These are phyloP conservation scores for Paracyclopina nana DNA, from an alignment of 1,140 invertebrate genomes.

Conservation along the genomic window DNA sequence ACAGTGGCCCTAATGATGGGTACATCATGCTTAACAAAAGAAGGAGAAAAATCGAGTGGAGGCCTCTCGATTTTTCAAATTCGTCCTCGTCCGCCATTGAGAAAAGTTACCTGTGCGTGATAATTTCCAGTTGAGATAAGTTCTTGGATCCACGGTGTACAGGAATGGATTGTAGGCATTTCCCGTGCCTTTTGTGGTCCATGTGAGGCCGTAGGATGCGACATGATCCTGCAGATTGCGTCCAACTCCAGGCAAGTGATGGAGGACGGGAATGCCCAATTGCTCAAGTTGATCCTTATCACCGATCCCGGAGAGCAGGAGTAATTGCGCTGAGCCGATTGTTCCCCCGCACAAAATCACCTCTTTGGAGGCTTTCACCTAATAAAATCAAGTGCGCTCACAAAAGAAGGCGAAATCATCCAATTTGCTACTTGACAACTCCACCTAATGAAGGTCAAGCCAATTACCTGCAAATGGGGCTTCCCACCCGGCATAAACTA, in stretches of 20 bases:
- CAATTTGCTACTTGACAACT: too few species aligned
- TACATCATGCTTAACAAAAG: slow-evolving; percentile 4
- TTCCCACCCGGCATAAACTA: too few species aligned
- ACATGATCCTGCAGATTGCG: slow-evolving; percentile 53
- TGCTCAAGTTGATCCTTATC: slow-evolving; percentile 47
- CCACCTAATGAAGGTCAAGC: too few species aligned
- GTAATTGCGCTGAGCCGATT: slow-evolving; percentile 53
- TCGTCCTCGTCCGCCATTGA: too few species aligned
- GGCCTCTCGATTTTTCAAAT: too few species aligned
- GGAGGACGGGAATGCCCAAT: slow-evolving; percentile 28
- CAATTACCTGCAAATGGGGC: too few species aligned
- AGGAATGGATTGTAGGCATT: slow-evolving; percentile 8
- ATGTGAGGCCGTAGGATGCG: slow-evolving; percentile 17
- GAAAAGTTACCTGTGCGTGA: slow-evolving; percentile 13
- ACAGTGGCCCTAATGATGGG: slow-evolving; percentile 22
- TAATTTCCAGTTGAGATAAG: slow-evolving; percentile 16
- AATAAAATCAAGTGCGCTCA: too few species aligned
- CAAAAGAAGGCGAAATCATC: too few species aligned
- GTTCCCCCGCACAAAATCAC: slow-evolving; percentile 56
- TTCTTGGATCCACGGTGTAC: slow-evolving; percentile 3
- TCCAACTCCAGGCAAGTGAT: slow-evolving; percentile 47
- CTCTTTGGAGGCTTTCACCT: slow-evolving; percentile 45
- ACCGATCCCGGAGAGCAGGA: slow-evolving; percentile 72
- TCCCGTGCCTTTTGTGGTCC: slow-evolving; percentile 4
- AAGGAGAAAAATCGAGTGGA: too few species aligned